These are phyloP conservation scores for Coracias cyanogaster DNA, from an alignment of 2,797 vertebrate genomes.

Conservation along the genomic window DNA sequence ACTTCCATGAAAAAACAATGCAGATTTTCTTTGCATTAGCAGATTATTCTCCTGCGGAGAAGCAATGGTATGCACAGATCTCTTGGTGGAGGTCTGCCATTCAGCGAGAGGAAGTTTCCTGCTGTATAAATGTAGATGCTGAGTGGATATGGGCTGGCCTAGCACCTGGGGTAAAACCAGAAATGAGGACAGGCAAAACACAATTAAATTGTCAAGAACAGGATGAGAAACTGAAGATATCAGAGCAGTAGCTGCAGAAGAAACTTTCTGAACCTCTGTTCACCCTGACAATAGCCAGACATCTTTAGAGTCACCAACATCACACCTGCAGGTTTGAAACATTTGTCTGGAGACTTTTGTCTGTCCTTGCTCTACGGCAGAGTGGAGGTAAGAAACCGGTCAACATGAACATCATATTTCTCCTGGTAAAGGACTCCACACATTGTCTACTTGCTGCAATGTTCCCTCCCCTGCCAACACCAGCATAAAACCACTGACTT, in stretches of 20 bases:
- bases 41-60: background rate
- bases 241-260: background rate
- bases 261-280: background rate
- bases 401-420: too few species aligned
- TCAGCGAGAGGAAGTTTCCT: background rate
- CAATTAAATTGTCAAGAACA: background rate
- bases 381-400: background rate
- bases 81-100: background rate
- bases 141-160: background rate
- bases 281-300: background rate
- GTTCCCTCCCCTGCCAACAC: too few species aligned
- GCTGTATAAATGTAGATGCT: background rate
- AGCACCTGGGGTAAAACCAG: background rate
- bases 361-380: background rate
- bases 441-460: too few species aligned
- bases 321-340: background rate
- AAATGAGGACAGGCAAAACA: background rate
- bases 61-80: background rate
- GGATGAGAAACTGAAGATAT: background rate
- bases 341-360: background rate
- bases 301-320: background rate
- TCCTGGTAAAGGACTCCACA: too few species aligned
- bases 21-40: background rate
- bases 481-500: too few species aligned
- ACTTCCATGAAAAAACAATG: background rate